A percentile compares a stretch with the other conserved stretches of the same genome.
Evolutionary conservation across 1,140 invertebrate genomes (phyloP).

Genomic region (Hirudo medicinalis): DNA sequence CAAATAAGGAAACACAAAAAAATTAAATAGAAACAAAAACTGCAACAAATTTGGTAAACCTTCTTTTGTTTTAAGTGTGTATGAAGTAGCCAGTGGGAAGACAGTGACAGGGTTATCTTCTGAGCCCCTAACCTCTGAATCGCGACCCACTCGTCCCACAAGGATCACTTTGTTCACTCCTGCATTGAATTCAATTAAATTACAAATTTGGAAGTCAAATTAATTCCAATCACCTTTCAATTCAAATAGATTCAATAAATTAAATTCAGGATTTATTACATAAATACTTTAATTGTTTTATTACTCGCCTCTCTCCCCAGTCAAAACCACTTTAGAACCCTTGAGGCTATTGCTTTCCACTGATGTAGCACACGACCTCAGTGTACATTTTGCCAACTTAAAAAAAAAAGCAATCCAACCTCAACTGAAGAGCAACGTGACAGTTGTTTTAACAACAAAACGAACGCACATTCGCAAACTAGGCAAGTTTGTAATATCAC

Average conservation of each 20-base stretch:
- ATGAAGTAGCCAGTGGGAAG: slow-evolving; percentile 69
- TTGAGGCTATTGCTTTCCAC: slow-evolving; percentile 10
- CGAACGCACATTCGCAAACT: too few species aligned
- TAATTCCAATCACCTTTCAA: background rate
- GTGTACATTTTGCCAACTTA: background rate
- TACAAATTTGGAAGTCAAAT: too few species aligned
- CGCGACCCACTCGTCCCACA: slow-evolving; percentile 67
- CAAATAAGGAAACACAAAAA: background rate
- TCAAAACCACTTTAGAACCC: background rate
- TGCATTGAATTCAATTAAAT: slow-evolving; percentile 33
- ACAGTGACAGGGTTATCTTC: slow-evolving; percentile 69
- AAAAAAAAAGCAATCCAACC: too few species aligned
- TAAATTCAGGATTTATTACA: background rate
- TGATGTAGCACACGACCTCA: slow-evolving; percentile 10
- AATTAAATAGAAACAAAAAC: background rate
- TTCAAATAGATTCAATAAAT: too few species aligned
- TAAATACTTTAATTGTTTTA: background rate
- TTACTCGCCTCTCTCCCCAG: background rate
- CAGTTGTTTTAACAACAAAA: too few species aligned
- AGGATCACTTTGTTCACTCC: slow-evolving; percentile 74
- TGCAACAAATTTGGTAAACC: slow-evolving; percentile 22
- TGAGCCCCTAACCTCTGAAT: slow-evolving; percentile 68
- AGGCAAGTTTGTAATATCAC: too few species aligned
- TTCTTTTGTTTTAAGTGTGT: slow-evolving; percentile 23
- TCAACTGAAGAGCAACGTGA: too few species aligned